Evolutionary conservation across 1,140 invertebrate species (phyloP), one percentile per base, ranked within the genome.

Genomic region (Aphaenogaster rudis): DNA sequence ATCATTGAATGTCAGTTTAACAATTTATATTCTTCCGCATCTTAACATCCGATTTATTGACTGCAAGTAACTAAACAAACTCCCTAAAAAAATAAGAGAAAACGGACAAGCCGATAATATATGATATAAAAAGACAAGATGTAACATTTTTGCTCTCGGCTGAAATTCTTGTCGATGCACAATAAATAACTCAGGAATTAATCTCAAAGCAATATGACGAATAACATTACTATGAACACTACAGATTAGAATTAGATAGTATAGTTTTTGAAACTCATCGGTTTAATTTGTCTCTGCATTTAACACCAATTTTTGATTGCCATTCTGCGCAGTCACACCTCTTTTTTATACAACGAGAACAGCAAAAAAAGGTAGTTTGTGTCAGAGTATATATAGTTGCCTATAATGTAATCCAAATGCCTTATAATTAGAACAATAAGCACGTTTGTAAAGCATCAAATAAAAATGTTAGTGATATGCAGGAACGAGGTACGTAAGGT

Each of bases 381-480:
- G 1, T 48, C 13, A 39, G 36, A 39, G 33, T 54, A 21, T 21
- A 86, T 64, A 72, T 90, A 78, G 71, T 59, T 86, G 77, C 61
- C 67, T 86, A 78, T 88, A 86, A 85, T 80, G 69, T 87, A 91
- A 91, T 88, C 66, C 42, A 79, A 57, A 67, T 79, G 87, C 89
- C 89, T 91, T 91, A 91, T n/a, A 28, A 84, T 84, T 91, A 91
- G 84, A 91, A 45, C 63, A 21, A 91, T 91, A 91, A 88, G 87
- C 78, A 86, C 1, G 7, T 78, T 90, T 90, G 59, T 86, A 88
- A 90, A 84, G 82, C 87, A 57, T 86, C 72, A 81, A 50, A 59
- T 86, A 88, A 82, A 74, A n/a, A 36, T 59, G 28, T 59, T 59
- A 82, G 11, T 72, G 6, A 9, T 71, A 45, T 11, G 21, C 13